Conservation (phyloP, 2,888 invertebrate species). For the Tenodera sinensis region DNA sequence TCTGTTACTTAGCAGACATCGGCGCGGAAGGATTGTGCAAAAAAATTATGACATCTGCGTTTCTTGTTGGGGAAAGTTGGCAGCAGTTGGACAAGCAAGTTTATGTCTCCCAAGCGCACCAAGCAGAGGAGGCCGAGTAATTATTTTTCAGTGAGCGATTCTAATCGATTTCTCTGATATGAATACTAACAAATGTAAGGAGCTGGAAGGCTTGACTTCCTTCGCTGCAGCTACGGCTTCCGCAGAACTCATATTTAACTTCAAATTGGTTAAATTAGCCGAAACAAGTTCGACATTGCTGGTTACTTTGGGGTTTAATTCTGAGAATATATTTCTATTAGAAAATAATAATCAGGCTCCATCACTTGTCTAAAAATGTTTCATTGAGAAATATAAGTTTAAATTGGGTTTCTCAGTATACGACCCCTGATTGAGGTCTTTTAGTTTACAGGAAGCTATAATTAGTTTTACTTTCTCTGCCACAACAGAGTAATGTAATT, state of each 20-base stretch:
- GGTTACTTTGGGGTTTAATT: not conserved
- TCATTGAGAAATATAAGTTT: no score
- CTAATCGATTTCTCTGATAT: slow-evolving; percentile 2
- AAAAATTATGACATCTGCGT: not conserved
- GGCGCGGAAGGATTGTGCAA: not conserved
- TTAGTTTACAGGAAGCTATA: no score
- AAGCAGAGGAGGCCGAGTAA: not conserved
- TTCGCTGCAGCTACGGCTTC: not conserved
- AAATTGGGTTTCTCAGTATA: no score
- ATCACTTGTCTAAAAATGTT: no score
- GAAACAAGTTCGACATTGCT: not conserved
- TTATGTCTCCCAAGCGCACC: not conserved
- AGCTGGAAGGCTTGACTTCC: not conserved
- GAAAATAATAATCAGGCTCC: no score
- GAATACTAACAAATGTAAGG: not conserved
- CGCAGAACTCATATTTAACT: not conserved
- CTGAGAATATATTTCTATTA: no score
- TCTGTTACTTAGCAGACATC: not conserved
- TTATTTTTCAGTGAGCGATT: slow-evolving; percentile 6
- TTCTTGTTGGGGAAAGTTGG: not conserved
- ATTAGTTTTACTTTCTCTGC: no score
- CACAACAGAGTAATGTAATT: no score
- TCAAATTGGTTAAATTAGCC: not conserved
- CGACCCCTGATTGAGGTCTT: no score
- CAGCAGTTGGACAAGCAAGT: not conserved